Evolutionary conservation across 2,113 vertebrate genomes (phyloP).

Genomic region (Madoqua kirkii): DNA sequence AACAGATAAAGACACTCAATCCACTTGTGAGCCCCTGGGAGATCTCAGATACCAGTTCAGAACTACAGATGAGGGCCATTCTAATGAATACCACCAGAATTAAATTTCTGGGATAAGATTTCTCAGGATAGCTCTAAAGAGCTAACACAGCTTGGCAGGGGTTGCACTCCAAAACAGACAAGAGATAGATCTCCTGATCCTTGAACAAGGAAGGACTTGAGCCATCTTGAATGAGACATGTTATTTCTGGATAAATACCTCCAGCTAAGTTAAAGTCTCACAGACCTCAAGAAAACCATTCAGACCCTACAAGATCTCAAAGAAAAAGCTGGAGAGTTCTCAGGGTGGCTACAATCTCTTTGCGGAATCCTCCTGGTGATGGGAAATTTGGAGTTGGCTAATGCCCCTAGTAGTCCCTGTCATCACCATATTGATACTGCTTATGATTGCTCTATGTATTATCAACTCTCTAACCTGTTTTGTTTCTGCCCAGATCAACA

Average conservation of each 20-base stretch:
- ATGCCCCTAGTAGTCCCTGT: background rate
- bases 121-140: background rate
- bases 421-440: background rate
- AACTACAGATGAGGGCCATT: background rate
- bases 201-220: background rate
- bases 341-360: background rate
- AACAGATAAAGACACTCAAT: background rate
- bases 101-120: background rate
- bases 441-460: background rate
- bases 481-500: background rate
- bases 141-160: background rate
- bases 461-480: background rate
- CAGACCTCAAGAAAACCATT: background rate
- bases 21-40: background rate
- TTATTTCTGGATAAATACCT: background rate
- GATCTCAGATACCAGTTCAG: background rate
- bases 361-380: background rate
- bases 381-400: background rate
- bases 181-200: background rate
- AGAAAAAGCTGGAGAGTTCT: background rate
- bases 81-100: background rate
- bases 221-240: background rate
- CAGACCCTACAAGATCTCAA: background rate
- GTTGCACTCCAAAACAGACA: background rate
- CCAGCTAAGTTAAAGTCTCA: background rate